Evolutionary conservation across 2,113 vertebrate species (phyloP), one percentile per base, ranked within the genome.

Genomic region (Colinus virginianus): DNA sequence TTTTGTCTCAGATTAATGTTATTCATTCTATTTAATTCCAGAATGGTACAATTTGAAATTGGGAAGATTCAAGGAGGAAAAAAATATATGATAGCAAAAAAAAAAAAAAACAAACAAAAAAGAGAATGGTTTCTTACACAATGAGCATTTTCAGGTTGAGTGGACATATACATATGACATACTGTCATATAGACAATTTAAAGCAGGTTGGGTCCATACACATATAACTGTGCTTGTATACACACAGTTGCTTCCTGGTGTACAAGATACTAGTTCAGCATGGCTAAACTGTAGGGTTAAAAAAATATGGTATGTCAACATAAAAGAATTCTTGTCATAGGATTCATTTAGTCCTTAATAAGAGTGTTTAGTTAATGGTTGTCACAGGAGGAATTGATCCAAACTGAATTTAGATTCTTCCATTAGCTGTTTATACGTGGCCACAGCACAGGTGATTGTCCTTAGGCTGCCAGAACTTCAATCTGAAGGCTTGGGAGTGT

Each of bases 311-410:
- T 78, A 53, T 48, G 15, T 28, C 51, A 46, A 42, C 28, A 89
- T 48, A 90, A 42, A 78, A 26, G 5, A 28, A 3, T 12, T 40
- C 71, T 92, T 55, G 53, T 95, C 51, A 62, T 40, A 91, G 64
- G 56, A 82, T 95, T 96, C 28, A 80, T 90, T 96, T 79, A 68
- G 77, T 74, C 82, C 95, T 84, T 87, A 88, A 80, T 91, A 96
- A 92, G 62, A 92, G 72, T 92, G 76, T 81, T 89, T 86, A 11
- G 18, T 95, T 94, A 85, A 74, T 78, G 71, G 67, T 77, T 59
- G 89, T 72, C 83, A 72, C 68, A 78, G 70, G 96, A 63, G 49
- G 2, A 90, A 70, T 67, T 68, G 77, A 55, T 94, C 95, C 38
- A 70, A 88, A 82, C 48, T 75, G 69, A 89, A 74, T 53, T 88